Evolutionary conservation across 2,113 vertebrate genomes (phyloP), one percentile per base, ranked within the genome.

Genomic region (Nanorana parkeri): DNA sequence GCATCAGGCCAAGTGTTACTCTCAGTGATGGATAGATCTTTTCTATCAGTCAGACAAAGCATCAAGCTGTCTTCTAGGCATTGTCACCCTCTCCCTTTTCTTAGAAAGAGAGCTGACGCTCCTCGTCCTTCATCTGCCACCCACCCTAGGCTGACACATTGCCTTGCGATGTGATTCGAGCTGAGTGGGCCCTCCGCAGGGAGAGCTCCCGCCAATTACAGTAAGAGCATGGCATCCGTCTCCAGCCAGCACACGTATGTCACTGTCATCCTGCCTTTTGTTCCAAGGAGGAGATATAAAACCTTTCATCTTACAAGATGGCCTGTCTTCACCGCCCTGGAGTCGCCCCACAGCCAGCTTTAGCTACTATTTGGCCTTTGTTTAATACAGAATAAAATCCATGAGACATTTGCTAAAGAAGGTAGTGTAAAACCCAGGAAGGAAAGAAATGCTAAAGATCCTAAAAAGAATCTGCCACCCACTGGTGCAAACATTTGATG

Each of bases 271-370:
- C 5, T 61, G 52, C 26, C 26, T 76, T 60, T 61, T 61, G 32
- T 36, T 41, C 13, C 55, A 61, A 29, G 29, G 55, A 17, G 26
- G 19, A 21, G 17, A 20, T 61, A 61, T 28, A 26, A 26, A 52
- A 19, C 36, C 61, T 65, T 77, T 77, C 15, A 77, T 77, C 17
- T 65, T 65, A 60, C 21, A 51, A 51, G 74, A 64, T 64, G 60
- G 52, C n/a, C 28, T 19, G 32, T 68, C 66, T 69, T 52, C 41
- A 41, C 41, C 41, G 4, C 4, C 41, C 41, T 41, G 10, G 41
- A 41, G 8, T 41, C 8, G 10, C 41, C 8, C 41, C 41, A 41
- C 41, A 41, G 41, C 41, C 41, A 41, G 41, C 41, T 41, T 41
- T 7, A 41, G 41, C 4, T 41, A 5, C 41, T 41, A 41, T 41